phyloP scores from a whole-genome alignment of 2,888 invertebrate genomes.

The Scrobipalpa costella region DNA sequence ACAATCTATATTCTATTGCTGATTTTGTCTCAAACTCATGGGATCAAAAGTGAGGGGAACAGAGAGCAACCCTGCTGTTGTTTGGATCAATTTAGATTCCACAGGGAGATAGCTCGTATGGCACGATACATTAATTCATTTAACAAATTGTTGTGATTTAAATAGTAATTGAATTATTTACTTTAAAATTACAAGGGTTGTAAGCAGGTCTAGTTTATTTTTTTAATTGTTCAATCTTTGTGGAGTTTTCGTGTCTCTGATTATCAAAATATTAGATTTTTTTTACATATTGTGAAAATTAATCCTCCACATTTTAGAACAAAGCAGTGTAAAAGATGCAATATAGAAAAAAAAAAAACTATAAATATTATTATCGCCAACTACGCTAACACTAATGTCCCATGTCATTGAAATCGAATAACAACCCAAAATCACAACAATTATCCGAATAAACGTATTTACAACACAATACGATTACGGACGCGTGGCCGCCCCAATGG shows the following conservation, averaged over 20 bases:
- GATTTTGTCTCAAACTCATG: background rate
- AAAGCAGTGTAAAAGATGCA: too few species aligned
- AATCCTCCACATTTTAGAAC: too few species aligned
- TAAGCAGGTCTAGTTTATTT: too few species aligned
- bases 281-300: too few species aligned
- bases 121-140: conserved; percentile 7
- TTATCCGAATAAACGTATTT: conserved; percentile 53
- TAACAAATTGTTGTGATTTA: conserved; percentile 1
- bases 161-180: conserved; percentile 9
- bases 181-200: background rate
- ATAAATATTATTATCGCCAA: background rate
- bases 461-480: conserved; percentile 64
- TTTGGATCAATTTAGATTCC: conserved; percentile 14
- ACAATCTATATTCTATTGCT: conserved; percentile 30
- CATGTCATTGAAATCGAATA: conserved; percentile 2
- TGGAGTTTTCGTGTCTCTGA: background rate
- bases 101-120: conserved; percentile 17
- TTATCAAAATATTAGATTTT: too few species aligned
- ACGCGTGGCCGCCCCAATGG: conserved; percentile 60
- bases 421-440: conserved; percentile 13
- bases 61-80: conserved; percentile 9
- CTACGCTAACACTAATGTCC: background rate
- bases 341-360: too few species aligned
- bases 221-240: background rate
- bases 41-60: background rate